Percentiles rank a stretch among this genome's conserved stretches.
Conservation (phyloP, 2,888 invertebrate genomes). For the Teleogryllus oceanicus region DNA sequence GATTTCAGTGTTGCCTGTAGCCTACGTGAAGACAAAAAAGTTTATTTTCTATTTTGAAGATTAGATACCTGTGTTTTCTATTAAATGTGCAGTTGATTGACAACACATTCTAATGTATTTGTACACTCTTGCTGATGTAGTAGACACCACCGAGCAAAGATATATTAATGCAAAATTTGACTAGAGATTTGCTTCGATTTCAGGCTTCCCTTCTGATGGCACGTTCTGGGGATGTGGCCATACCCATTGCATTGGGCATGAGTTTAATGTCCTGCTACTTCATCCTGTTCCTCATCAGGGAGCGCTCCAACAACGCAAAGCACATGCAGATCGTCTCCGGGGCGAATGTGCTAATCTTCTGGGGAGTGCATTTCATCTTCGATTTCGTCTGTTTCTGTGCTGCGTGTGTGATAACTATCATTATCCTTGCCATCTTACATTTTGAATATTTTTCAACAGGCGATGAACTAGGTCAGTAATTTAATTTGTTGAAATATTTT, state of each 20-base stretch:
- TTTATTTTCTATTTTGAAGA: no score
- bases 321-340: not conserved
- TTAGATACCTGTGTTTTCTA: no score
- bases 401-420: not conserved
- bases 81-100: no score
- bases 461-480: not conserved
- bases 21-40: no score
- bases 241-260: not conserved
- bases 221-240: not conserved
- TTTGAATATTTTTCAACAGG: not conserved
- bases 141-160: no score
- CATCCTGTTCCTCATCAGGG: not conserved
- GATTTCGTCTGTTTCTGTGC: not conserved
- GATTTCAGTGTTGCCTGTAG: no score
- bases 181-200: no score
- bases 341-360: not conserved
- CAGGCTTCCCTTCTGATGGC: no score
- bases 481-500: no score
- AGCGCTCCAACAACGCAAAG: not conserved
- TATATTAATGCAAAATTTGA: no score
- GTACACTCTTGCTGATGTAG: no score
- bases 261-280: not conserved
- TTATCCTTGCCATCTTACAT: not conserved
- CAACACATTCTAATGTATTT: no score
- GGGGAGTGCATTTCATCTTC: not conserved